Evolutionary conservation across 2,113 vertebrate genomes (phyloP), one percentile per base, ranked within the genome.

Genomic region (Echinops telfairi): DNA sequence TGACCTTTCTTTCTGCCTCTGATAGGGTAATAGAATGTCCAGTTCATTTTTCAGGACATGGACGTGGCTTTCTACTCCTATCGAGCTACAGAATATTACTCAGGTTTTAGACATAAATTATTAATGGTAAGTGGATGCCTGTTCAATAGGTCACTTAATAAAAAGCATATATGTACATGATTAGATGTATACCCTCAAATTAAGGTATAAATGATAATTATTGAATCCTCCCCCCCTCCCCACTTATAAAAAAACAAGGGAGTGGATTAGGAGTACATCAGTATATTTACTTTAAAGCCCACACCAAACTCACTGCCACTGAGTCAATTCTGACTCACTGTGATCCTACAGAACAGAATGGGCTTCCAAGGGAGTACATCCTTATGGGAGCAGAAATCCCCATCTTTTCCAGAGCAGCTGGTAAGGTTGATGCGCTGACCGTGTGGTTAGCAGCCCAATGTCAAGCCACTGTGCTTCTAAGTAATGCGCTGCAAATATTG

Each of bases 21-120:
- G 68, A 62, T 70, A 40, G 83, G 31, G 43, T 58, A 36, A 68
- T 62, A 20, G 15, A 83, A 76, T 92, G 83, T 77, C 76, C 75
- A 83, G 25, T 38, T 87, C 25, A 64, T 60, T 94, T 89, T 47
- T 87, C 75, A 94, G 47, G 40, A 79, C 15, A 62, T 14, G 12
- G 47, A 53, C 47, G 9, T 7, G 47, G 47, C 47, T 53, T 53
- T 53, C 47, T 53, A 53, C 47, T 53, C 47, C 47, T 14, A 14
- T 12, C 9, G 47, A 53, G 47, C 12, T 53, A 53, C 47, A 53
- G 47, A 53, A 57, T 43, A 27, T 14, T 73, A 9, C 31, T 70
- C 43, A 86, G 22, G 43, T 53, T 57, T 68, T 78, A 87, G 66
- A 82, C 4, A 88, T 66, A 43, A 66, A 87, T 7, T 47, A 25